Evolutionary conservation across 2,113 vertebrate genomes (phyloP).

Genomic region (Nyctibius bracteatus): DNA sequence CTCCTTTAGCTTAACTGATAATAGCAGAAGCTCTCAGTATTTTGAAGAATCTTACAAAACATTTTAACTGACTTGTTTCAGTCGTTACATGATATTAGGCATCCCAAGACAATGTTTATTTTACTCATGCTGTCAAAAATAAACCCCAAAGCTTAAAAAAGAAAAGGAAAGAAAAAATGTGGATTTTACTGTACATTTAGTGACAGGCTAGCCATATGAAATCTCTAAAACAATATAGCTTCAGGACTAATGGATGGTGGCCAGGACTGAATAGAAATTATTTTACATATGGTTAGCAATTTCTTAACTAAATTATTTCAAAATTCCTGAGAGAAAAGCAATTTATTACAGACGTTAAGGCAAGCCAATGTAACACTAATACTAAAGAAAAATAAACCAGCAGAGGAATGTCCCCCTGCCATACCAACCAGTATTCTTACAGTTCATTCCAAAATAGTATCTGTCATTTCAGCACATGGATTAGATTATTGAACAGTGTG

Average conservation of each 20-base stretch:
- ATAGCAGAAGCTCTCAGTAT: neutral
- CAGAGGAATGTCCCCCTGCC: constrained; percentile 39
- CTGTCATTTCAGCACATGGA: constrained; percentile 47
- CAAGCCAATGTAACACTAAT: constrained; percentile 42
- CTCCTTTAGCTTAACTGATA: neutral
- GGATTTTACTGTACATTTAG: constrained; percentile 33
- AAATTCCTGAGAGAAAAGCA: constrained; percentile 65
- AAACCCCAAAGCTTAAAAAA: neutral
- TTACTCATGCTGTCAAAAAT: neutral
- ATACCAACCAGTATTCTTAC: constrained; percentile 44
- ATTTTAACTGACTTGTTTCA: neutral
- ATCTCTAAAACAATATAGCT: constrained; percentile 47
- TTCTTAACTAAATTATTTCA: constrained; percentile 62
- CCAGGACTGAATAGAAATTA: constrained; percentile 31
- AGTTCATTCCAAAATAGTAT: constrained; percentile 30
- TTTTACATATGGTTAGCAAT: constrained; percentile 40
- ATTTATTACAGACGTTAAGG: constrained; percentile 56
- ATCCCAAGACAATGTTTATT: neutral
- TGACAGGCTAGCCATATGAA: constrained; percentile 24
- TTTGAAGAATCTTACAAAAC: neutral
- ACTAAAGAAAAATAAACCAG: constrained; percentile 70
- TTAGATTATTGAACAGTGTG: constrained; percentile 65
- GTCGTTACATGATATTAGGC: neutral
- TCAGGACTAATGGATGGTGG: constrained; percentile 19
- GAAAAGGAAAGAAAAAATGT: neutral